Evolutionary conservation across 2,113 vertebrate species (phyloP).

Genomic region (Mustelus asterias): DNA sequence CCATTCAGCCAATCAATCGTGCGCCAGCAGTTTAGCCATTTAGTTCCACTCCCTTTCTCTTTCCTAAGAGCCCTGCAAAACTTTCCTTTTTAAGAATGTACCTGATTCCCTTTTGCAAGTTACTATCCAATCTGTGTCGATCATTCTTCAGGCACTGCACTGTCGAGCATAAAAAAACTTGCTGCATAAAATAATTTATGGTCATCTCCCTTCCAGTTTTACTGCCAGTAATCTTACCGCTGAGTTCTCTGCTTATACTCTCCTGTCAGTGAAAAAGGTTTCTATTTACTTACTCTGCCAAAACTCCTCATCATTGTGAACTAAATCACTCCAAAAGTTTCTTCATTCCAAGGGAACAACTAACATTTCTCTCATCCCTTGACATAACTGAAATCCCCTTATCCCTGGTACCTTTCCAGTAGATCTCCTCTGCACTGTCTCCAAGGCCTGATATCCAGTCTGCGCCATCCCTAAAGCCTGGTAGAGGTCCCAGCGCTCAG

Average conservation of each 20-base stretch:
- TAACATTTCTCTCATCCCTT: neutral
- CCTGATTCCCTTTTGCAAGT: neutral
- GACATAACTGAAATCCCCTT: neutral
- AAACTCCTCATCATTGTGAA: neutral
- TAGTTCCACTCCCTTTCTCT: neutral
- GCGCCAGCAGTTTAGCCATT: neutral
- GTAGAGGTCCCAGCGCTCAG: neutral
- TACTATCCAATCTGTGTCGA: neutral
- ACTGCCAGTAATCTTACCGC: neutral
- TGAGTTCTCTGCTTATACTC: neutral
- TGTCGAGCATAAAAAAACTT: neutral
- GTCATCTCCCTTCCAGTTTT: neutral
- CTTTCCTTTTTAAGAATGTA: neutral
- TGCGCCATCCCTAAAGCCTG: neutral
- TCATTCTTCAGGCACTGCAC: neutral
- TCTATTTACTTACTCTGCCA: neutral
- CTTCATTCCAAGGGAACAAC: neutral
- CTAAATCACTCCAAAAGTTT: neutral
- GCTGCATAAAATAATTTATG: neutral
- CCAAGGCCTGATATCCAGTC: neutral
- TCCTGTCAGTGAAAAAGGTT: neutral
- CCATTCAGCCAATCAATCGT: neutral
- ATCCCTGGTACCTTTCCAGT: neutral
- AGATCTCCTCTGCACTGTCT: neutral
- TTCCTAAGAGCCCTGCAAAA: neutral